Base-by-base conservation (phyloP, 2,888 invertebrate species). In the Chouioia cunea region DNA sequence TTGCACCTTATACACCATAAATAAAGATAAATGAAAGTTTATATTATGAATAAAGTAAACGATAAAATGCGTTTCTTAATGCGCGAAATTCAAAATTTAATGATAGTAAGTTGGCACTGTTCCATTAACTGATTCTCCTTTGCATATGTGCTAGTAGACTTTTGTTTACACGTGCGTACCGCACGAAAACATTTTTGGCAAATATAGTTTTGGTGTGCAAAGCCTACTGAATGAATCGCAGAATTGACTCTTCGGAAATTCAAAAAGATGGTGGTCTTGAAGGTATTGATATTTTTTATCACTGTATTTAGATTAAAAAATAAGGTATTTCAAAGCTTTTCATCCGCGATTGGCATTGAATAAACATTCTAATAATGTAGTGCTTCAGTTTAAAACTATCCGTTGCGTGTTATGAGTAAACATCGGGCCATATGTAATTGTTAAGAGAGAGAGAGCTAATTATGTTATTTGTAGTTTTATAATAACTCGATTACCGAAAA, bases 381-480 rank as follows among this genome's bases (percentile, higher is more conserved):
- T 23, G 36, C 14, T n/a, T 44, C 14, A 16, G 52, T 68, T 68
- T 68, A 48, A 68, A 62, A 62, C 48, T 68, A 59, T 71, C 62
- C 64, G 65, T 72, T 72, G 36, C n/a, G 53, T 6, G 53, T 15
- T 22, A 20, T 23, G n/a, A 20, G 36, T 56, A 54, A 68, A 68
- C 23, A 64, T 22, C 60, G 27, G 6, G 57, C 52, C n/a, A 47
- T n/a, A n/a, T 60, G 58, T 54, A 48, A 57, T 23, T 4, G 20
- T n/a, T n/a, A 52, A 16, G 43, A 50, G 50, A 52, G n/a, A n/a
- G 50, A 57, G 36, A 27, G 22, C 22, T 48, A 58, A 57, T 15
- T 47, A 48, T 20, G n/a, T 43, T 4, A 50, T 57, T 23, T 3
- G 27, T 27, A 6, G 3, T 27, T 27, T 27, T 27, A 27, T 27